Evolutionary conservation across 2,797 vertebrate species (phyloP).

Genomic region (Hippocampus kuda): DNA sequence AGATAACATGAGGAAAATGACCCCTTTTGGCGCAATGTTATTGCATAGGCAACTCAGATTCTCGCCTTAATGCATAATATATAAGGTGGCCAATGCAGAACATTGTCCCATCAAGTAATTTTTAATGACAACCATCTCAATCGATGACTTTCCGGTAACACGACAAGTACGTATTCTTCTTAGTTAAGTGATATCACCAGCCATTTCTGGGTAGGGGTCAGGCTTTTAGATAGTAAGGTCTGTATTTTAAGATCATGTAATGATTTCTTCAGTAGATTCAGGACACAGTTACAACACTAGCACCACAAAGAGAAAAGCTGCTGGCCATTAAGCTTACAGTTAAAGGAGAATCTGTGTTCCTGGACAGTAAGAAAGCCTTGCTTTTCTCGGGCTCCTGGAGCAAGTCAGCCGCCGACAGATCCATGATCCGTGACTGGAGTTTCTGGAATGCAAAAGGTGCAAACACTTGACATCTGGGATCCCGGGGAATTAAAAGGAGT

Average conservation of each 20-base stretch:
- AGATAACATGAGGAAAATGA: slow-evolving; percentile 12
- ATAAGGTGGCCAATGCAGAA: slow-evolving; percentile 80
- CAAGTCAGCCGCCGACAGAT: slow-evolving; percentile 77
- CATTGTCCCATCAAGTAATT: slow-evolving; percentile 72
- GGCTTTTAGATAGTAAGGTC: slow-evolving; percentile 19
- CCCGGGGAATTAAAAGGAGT: neutral
- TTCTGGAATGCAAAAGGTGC: slow-evolving; percentile 58
- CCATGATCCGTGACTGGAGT: slow-evolving; percentile 78
- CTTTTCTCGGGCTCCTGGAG: slow-evolving; percentile 71
- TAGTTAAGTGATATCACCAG: slow-evolving; percentile 68
- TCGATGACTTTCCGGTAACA: slow-evolving; percentile 81
- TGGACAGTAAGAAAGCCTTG: slow-evolving; percentile 62
- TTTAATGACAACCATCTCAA: slow-evolving; percentile 74
- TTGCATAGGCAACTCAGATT: slow-evolving; percentile 39
- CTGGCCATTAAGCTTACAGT: slow-evolving; percentile 58
- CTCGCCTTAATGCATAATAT: slow-evolving; percentile 81
- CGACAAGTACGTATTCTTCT: slow-evolving; percentile 72
- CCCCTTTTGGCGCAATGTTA: slow-evolving; percentile 13
- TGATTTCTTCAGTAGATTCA: slow-evolving; percentile 53
- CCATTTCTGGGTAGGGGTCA: slow-evolving; percentile 61
- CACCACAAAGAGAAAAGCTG: slow-evolving; percentile 9
- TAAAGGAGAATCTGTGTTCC: slow-evolving; percentile 58
- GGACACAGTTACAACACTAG: slow-evolving; percentile 42
- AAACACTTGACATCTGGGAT: neutral
- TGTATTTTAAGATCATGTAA: slow-evolving; percentile 70